Base-by-base conservation (phyloP, 2,797 vertebrate species). In the Periophthalmus magnuspinnatus region DNA sequence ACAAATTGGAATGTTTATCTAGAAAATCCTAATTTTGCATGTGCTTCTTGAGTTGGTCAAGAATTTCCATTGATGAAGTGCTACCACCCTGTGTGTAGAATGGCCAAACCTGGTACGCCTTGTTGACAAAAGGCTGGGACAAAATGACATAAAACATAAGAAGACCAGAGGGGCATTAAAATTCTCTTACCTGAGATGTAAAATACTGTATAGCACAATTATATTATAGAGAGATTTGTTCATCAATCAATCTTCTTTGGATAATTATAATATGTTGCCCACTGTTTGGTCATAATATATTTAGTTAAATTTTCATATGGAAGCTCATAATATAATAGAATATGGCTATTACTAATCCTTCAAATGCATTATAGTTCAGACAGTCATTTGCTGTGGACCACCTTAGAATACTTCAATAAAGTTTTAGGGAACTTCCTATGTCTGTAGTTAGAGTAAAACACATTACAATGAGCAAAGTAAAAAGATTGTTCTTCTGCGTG, bases 1-100 rank as follows among this genome's bases (percentile, higher is more conserved):
- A 86, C 79, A 80, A 74, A 83, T 75, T 83, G 85, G 86, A 92
- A 91, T 91, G 86, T 91, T 84, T 68, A 71, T 77, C 82, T 79
- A 83, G 82, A 81, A 67, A 83, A 72, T 75, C 65, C 76, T 56
- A 80, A 81, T 71, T 74, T 67, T 67, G 63, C 56, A 64, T 90
- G 85, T 87, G 87, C 86, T 89, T 88, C 65, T 81, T 22, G 68
- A 64, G 74, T 60, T 70, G 60, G 56, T 68, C 78, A 72, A 59
- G 16, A 32, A 9, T 64, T 38, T 2, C 2, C 14, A 36, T 38
- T 1, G n/a, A 68, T 76, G 5, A 63, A 82, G 22, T 61, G 45
- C 82, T 75, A 62, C 72, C 45, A 72, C 61, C 68, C 68, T 33
- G 52, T 65, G 68, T 69, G 74, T 64, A 67, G 16, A 58, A 67